Evolutionary conservation across 2,888 invertebrate genomes (phyloP).

Genomic region (Quadriops clusia): DNA sequence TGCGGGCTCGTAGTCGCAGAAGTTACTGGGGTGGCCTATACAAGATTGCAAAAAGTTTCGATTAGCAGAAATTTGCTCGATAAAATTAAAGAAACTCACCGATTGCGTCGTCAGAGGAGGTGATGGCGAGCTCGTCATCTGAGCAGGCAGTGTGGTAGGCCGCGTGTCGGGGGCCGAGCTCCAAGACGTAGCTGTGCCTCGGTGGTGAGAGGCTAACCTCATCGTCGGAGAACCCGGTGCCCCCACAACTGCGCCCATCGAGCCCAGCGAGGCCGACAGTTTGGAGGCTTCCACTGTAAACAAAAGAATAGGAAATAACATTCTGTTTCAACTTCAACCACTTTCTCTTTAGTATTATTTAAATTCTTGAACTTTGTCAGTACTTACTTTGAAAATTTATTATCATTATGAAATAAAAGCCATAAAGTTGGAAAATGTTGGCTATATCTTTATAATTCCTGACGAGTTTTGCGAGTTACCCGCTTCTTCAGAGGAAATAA

Average conservation of each 20-base stretch:
- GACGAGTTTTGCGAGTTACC: too few relatives aligned
- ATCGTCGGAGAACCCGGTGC: slow-evolving; percentile 79
- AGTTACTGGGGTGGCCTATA: slow-evolving; percentile 32
- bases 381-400: too few relatives aligned
- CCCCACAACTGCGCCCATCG: slow-evolving; percentile 38
- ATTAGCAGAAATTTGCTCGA: not conserved
- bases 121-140: slow-evolving; percentile 32
- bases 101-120: slow-evolving; percentile 37
- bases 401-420: too few relatives aligned
- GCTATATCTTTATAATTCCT: too few relatives aligned
- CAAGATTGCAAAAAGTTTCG: slow-evolving; percentile 2
- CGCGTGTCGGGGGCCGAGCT: slow-evolving; percentile 45
- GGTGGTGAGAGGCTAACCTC: slow-evolving; percentile 58
- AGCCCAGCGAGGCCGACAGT: slow-evolving; percentile 47
- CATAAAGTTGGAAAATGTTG: too few relatives aligned
- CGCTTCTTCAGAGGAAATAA: too few relatives aligned
- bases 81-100: slow-evolving; percentile 14
- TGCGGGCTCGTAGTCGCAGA: slow-evolving; percentile 37
- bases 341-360: too few relatives aligned
- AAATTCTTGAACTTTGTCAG: too few relatives aligned
- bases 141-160: slow-evolving; percentile 38
- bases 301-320: not conserved
- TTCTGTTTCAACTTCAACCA: not conserved
- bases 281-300: slow-evolving; percentile 36
- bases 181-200: slow-evolving; percentile 49